phyloP scores from a whole-genome alignment of 2,113 vertebrate species.

The Eudorcas thomsonii region DNA sequence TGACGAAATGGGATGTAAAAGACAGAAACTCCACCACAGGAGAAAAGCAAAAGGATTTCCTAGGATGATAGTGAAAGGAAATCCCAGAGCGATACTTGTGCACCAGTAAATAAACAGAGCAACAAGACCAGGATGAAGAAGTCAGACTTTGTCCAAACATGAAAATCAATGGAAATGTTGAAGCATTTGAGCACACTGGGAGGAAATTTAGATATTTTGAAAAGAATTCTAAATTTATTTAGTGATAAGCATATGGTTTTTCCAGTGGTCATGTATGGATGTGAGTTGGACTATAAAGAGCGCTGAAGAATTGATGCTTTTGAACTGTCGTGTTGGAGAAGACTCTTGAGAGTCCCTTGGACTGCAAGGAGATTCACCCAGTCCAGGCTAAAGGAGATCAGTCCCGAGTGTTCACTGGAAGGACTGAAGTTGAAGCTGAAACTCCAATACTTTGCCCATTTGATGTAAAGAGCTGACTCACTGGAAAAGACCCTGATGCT shows the following conservation, averaged over 20 bases:
- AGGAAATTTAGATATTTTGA: neutral
- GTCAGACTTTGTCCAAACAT: neutral
- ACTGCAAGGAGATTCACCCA: too few relatives aligned
- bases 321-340: too few relatives aligned
- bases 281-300: too few relatives aligned
- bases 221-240: neutral
- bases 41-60: constrained; percentile 5
- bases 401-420: too few relatives aligned
- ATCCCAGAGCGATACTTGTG: neutral
- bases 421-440: too few relatives aligned
- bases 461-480: too few relatives aligned
- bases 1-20: neutral
- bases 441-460: too few relatives aligned
- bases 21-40: neutral
- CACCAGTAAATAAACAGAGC: neutral
- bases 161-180: neutral
- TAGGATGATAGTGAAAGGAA: neutral
- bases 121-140: neutral
- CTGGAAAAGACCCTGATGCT: neutral
- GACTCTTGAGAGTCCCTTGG: too few relatives aligned
- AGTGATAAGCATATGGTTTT: neutral
- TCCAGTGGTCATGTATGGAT: too few relatives aligned
- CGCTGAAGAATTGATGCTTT: too few relatives aligned
- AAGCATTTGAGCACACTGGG: neutral
- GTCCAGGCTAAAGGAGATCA: too few relatives aligned